phyloP scores from a whole-genome alignment of 2,113 vertebrate genomes.

The Amazona vittata region DNA sequence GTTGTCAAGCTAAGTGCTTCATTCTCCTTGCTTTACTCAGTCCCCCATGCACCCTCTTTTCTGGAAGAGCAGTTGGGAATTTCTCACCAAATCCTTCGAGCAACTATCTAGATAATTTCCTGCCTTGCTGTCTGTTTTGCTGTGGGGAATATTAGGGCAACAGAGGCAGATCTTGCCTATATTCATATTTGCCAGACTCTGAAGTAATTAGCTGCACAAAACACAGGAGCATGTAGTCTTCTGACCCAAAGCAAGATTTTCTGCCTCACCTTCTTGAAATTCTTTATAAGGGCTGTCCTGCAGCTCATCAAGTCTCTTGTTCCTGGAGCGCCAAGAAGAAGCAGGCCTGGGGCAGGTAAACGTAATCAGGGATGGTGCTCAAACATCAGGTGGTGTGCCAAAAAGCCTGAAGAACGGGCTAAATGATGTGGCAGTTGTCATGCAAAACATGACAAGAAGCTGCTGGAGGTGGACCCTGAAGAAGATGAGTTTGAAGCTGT shows the following conservation, averaged over 20 bases:
- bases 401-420: neutral
- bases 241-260: neutral
- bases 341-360: neutral
- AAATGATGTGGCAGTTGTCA: neutral
- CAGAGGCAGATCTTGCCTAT: neutral
- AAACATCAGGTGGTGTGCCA: neutral
- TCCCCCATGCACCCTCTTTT: neutral
- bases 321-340: neutral
- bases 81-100: neutral
- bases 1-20: neutral
- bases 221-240: neutral
- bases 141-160: neutral
- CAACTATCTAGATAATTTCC: neutral
- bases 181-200: neutral
- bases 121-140: neutral
- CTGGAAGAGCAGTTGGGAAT: neutral
- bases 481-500: neutral
- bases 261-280: neutral
- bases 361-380: neutral
- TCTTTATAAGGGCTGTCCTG: neutral
- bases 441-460: neutral
- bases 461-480: rapidly evolving
- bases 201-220: neutral
- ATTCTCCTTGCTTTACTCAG: neutral
- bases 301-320: neutral